Percentiles rank a stretch among this genome's conserved stretches.
Conservation (phyloP, 2,888 invertebrate genomes). For the Chaetogeoica ovagalla region DNA sequence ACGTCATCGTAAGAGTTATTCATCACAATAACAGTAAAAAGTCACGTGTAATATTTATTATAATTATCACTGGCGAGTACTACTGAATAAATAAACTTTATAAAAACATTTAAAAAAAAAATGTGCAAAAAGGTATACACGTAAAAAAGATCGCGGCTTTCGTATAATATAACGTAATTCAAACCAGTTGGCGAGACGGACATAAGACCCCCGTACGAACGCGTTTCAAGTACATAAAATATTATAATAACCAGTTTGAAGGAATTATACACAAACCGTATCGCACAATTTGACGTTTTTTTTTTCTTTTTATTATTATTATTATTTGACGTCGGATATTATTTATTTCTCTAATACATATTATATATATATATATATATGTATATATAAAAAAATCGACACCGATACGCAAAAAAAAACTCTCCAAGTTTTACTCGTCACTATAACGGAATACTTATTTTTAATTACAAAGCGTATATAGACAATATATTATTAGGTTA, state of each 20-base stretch:
- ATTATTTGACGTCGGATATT: constrained; percentile 15
- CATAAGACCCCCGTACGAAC: not conserved
- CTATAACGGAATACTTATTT: not conserved
- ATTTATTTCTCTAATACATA: constrained; percentile 7
- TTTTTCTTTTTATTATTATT: not conserved
- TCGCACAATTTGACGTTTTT: constrained; percentile 37
- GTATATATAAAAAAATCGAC: constrained; percentile 2
- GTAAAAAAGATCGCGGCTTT: constrained; percentile 6
- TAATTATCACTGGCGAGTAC: not conserved
- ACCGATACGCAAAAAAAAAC: constrained; percentile 16
- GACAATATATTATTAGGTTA: not conserved
- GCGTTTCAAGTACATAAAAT: not conserved
- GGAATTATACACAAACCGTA: constrained; percentile 13
- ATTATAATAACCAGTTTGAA: constrained; percentile 18
- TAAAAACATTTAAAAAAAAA: not conserved
- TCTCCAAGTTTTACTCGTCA: not conserved
- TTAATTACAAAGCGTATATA: too few species aligned
- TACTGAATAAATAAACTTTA: not conserved
- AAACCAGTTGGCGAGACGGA: constrained; percentile 10
- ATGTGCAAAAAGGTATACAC: not conserved
- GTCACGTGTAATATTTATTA: not conserved
- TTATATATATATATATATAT: not conserved
- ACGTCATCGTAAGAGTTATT: not conserved
- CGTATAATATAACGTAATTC: not conserved
- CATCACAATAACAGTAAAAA: not conserved